Base-by-base conservation (phyloP, 2,113 vertebrate genomes). In the Vulpes ferrilata region DNA sequence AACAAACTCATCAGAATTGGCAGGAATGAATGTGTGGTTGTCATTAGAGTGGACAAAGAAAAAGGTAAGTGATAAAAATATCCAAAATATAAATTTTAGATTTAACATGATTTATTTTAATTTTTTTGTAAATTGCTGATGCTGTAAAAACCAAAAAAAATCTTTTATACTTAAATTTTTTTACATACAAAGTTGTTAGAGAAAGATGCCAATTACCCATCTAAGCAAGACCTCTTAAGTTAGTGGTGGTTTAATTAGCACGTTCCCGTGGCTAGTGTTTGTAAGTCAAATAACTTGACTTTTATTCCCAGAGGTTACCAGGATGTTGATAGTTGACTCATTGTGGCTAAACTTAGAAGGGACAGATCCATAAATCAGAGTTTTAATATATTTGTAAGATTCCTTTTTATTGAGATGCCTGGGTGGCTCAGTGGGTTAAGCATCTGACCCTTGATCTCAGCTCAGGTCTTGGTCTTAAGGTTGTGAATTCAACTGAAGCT, bases 1-100 rank as follows among this genome's bases (percentile, higher is more conserved):
- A 99, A 99, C 99, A 99, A 99, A 97, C 99, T 99, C 96, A 99
- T 99, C 98, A 99, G 99, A 89, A 99, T 99, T 4, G 99, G 99
- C 43, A 99, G 99, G 98, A 99, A 99, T 4, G 99, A 99, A 69
- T 99, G 99, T 1, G 99, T 99, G 2, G 99, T 99, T 30, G 99
- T 99, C 97, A 99, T 99, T 97, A 99, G 99, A 98, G 99, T 99
- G 27, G 99, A 99, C 98, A 99, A 99, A 99, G 99, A 99, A 97
- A 99, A 99, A 98, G 99, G 99, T 99, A 98, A 98, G 97, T 76
- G 74, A 67, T 90, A 79, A 96, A 85, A 38, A 1, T 55, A 69
- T 23, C 27, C 92, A 80, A 94, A 89, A 64, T 80, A 48, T 15
- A 91, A 71, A n/a, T 62, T 80, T 85, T 43, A 43, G 22, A 35